Conservation (phyloP, 2,797 vertebrate genomes). For the Molossus molossus region DNA sequence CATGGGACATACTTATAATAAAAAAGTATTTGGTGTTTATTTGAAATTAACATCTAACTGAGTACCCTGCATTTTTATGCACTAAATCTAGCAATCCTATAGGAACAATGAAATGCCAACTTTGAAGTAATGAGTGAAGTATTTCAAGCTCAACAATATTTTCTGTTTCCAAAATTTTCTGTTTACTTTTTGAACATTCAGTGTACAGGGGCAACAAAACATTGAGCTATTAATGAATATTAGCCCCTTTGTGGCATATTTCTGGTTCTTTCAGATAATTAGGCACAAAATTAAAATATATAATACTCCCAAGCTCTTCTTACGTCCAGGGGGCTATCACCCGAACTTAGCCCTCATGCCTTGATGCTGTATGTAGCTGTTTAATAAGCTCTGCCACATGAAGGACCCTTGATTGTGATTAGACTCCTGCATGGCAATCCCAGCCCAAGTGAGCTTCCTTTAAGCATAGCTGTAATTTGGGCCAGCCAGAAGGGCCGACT, state of each 20-base stretch:
- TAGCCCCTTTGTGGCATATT: background rate
- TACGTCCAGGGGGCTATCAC: background rate
- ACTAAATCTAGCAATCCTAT: background rate
- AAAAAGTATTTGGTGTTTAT: conserved; percentile 39
- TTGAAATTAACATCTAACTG: conserved; percentile 54
- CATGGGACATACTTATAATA: background rate
- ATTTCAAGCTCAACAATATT: conserved; percentile 19
- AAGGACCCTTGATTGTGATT: conserved; percentile 4
- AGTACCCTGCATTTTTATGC: conserved; percentile 26
- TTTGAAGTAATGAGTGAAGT: conserved; percentile 50
- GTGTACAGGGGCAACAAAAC: background rate
- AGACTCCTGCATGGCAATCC: background rate
- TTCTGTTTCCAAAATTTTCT: conserved; percentile 47
- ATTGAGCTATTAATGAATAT: background rate
- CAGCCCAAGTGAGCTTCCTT: background rate
- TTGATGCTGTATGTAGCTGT: background rate
- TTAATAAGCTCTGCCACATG: background rate
- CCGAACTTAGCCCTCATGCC: background rate
- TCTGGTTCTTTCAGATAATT: background rate
- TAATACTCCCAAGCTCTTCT: conserved; percentile 20
- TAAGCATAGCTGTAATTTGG: background rate
- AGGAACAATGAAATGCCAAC: background rate
- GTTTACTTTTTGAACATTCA: conserved; percentile 62
- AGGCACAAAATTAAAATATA: conserved; percentile 45
- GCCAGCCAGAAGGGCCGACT: background rate